Percentiles rank a stretch among this genome's conserved stretches.
Evolutionary conservation across 2,113 vertebrate genomes (phyloP).

Genomic region (Passerina amoena): DNA sequence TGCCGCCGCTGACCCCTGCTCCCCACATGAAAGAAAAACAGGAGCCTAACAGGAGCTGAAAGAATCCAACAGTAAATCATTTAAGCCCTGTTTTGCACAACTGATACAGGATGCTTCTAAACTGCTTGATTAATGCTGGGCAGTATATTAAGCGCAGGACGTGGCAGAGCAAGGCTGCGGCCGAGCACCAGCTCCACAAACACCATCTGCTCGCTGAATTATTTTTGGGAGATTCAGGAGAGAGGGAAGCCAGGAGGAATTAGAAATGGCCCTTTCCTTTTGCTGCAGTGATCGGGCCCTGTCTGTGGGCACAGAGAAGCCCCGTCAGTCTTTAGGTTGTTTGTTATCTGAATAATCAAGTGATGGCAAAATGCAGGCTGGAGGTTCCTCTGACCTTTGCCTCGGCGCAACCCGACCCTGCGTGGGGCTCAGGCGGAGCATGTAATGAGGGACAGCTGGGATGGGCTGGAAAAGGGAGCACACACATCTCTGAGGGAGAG

Average conservation of each 20-base stretch:
- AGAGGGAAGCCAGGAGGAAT: neutral
- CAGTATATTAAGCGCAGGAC: conserved; percentile 34
- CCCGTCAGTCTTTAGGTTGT: neutral
- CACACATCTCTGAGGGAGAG: neutral
- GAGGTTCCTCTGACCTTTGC: conserved; percentile 59
- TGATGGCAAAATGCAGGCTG: neutral
- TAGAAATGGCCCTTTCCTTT: neutral
- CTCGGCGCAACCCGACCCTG: neutral
- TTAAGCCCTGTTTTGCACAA: conserved; percentile 21
- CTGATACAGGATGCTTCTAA: conserved; percentile 44
- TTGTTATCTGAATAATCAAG: conserved; percentile 37
- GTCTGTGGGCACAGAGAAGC: neutral
- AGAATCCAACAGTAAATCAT: conserved; percentile 83
- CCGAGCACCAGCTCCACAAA: neutral
- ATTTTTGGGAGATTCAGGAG: neutral
- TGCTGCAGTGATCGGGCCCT: neutral
- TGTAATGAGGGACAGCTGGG: conserved; percentile 68
- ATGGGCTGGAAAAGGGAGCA: neutral
- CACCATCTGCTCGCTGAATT: neutral
- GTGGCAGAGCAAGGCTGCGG: neutral
- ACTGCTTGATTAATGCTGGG: conserved; percentile 55
- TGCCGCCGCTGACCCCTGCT: conserved; percentile 77
- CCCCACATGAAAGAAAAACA: conserved; percentile 83
- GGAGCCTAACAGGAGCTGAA: conserved; percentile 75
- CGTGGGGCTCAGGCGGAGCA: neutral